Conservation (phyloP, 2,113 vertebrate genomes). For the Rostratula benghalensis region DNA sequence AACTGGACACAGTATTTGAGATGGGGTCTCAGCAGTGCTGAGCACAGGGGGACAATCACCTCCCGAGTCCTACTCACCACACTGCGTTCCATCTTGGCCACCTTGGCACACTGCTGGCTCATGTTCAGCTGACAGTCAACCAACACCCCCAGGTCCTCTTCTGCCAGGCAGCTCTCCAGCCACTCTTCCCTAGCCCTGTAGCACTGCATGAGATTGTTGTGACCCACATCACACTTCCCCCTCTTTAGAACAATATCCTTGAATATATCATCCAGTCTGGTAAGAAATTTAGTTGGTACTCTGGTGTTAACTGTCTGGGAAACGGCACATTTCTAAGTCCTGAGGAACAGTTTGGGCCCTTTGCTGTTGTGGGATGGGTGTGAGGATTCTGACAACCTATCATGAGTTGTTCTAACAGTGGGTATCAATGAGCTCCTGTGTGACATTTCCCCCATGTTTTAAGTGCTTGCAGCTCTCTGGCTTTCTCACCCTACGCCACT, state of each 20-base stretch:
- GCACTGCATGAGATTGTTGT: too few relatives aligned
- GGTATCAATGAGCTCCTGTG: background rate
- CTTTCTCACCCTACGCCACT: background rate
- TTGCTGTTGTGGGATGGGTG: background rate
- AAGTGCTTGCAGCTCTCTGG: background rate
- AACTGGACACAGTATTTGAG: too few relatives aligned
- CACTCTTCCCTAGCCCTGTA: too few relatives aligned
- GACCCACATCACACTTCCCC: background rate
- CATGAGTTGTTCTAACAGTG: background rate
- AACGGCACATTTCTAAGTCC: background rate
- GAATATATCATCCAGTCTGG: background rate
- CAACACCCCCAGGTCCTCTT: too few relatives aligned
- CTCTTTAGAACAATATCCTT: background rate
- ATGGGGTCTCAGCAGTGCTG: too few relatives aligned
- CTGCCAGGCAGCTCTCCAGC: too few relatives aligned
- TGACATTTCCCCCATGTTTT: background rate
- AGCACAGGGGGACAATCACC: too few relatives aligned
- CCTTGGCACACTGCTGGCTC: too few relatives aligned
- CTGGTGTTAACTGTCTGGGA: background rate
- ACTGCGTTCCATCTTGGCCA: too few relatives aligned
- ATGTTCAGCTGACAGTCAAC: too few relatives aligned
- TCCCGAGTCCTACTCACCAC: too few relatives aligned
- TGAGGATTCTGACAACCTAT: background rate
- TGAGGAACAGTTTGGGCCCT: background rate
- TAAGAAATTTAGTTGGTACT: background rate